These are phyloP conservation scores for Electrophaes corylata DNA, from an alignment of 2,888 invertebrate species.

Conservation along the genomic window DNA sequence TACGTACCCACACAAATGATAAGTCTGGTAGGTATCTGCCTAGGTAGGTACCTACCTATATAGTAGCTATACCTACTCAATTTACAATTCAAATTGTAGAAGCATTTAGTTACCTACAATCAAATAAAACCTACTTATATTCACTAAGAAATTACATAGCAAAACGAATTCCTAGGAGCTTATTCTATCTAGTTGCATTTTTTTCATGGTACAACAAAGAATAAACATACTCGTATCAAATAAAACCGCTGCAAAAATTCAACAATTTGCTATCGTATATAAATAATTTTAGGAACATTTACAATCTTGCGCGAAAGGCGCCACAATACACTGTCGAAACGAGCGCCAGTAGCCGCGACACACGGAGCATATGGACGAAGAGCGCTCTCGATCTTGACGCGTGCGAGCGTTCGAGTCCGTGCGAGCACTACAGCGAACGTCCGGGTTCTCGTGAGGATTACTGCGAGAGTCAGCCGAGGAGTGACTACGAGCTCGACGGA, in stretches of 20 bases:
- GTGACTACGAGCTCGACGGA: conserved; percentile 28
- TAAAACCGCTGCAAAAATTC: conserved; percentile 2
- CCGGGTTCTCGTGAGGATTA: conserved; percentile 10
- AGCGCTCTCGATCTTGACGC: conserved; percentile 22
- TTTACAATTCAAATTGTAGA: no score
- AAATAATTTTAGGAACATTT: conserved; percentile 13
- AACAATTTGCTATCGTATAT: conserved; percentile 11
- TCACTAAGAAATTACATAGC: no score
- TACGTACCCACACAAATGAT: no score
- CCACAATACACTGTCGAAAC: conserved; percentile 52
- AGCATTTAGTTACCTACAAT: no score
- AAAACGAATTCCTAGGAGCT: no score
- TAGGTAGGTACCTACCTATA: no score
- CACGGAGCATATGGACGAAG: conserved; percentile 55
- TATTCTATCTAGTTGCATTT: no score
- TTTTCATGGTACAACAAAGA: no score
- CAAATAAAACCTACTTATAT: no score
- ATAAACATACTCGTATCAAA: no score
- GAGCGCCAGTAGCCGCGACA: conserved; percentile 67
- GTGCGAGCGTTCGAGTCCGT: conserved; percentile 22
- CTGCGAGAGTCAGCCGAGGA: conserved; percentile 15
- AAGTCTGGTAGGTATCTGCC: no score
- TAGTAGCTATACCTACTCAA: no score
- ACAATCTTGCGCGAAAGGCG: conserved; percentile 36
- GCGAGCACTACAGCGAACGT: conserved; percentile 5